A percentile compares a stretch with the other conserved stretches of the same genome.
These are phyloP conservation scores for Limanda limanda DNA, from an alignment of 2,113 vertebrate genomes.

Conservation along the genomic window DNA sequence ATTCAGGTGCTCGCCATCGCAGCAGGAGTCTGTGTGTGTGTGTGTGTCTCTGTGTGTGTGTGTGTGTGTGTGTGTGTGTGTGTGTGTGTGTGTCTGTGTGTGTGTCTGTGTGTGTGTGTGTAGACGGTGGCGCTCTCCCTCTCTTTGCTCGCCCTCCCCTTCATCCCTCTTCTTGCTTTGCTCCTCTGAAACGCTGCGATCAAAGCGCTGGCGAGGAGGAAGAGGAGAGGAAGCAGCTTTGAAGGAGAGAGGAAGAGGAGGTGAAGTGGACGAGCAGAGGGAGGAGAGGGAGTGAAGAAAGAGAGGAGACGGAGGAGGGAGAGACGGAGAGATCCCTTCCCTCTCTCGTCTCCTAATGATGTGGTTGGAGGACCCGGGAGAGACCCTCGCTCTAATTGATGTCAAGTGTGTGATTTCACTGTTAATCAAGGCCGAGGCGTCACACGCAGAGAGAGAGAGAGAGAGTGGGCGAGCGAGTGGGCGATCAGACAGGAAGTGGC, in stretches of 20 bases:
- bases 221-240: conserved; percentile 80
- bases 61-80: conserved; percentile 4
- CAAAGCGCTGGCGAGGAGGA: conserved; percentile 78
- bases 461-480: not conserved
- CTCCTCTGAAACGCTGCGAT: conserved; percentile 79
- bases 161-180: conserved; percentile 52
- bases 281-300: not conserved
- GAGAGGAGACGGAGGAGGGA: not conserved
- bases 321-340: conserved; percentile 70
- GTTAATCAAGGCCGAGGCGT: conserved; percentile 88
- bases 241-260: conserved; percentile 68
- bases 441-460: conserved; percentile 7
- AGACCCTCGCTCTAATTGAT: conserved; percentile 93
- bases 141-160: not conserved
- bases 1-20: conserved; percentile 59
- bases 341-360: conserved; percentile 96
- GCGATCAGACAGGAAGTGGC: conserved; percentile 47
- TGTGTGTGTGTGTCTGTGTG: not conserved
- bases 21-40: conserved; percentile 20
- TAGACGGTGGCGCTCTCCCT: not conserved
- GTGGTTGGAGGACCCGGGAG: conserved; percentile 90
- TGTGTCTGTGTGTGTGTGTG: conserved; percentile 1
- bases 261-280: conserved; percentile 65
- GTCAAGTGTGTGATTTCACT: conserved; percentile 96
- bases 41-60: conserved; percentile 1